phyloP scores from a whole-genome alignment of 2,888 invertebrate species.

The Pelosia muscerda region DNA sequence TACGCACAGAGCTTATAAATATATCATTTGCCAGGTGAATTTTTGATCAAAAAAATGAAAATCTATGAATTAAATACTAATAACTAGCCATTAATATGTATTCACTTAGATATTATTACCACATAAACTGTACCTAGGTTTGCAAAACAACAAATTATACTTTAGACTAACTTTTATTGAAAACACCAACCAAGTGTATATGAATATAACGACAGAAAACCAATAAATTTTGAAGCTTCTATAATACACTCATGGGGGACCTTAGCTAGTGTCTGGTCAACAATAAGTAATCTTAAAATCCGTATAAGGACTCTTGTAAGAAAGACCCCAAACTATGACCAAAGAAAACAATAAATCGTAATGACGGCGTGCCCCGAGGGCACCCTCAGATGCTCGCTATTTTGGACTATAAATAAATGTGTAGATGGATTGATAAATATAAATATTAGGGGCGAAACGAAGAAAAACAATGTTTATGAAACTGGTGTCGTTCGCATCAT shows the following conservation, averaged over 20 bases:
- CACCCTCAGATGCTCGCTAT: constrained; percentile 85
- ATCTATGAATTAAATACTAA: constrained; percentile 23
- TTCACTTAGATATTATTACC: constrained; percentile 13
- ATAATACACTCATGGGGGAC: constrained; percentile 58
- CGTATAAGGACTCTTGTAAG: constrained; percentile 67
- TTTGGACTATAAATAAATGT: constrained; percentile 86
- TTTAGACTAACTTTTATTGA: constrained; percentile 25
- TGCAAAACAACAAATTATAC: constrained; percentile 29
- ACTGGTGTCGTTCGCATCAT: constrained; percentile 86
- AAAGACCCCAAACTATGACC: constrained; percentile 76
- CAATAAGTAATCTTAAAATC: constrained; percentile 71
- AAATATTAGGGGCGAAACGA: constrained; percentile 87
- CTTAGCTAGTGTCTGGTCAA: constrained; percentile 60
- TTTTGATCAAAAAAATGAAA: constrained; percentile 45
- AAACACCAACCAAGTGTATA: constrained; percentile 17
- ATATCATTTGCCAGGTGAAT: constrained; percentile 58
- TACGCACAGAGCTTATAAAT: constrained; percentile 61
- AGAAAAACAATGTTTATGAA: constrained; percentile 87
- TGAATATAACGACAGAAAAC: constrained; percentile 29
- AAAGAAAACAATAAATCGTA: constrained; percentile 86
- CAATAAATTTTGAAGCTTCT: constrained; percentile 46
- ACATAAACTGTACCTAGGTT: constrained; percentile 22
- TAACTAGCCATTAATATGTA: constrained; percentile 15
- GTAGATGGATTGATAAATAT: constrained; percentile 87
- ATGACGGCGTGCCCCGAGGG: constrained; percentile 81